These are phyloP conservation scores for Lapara coniferarum DNA, from an alignment of 2,888 invertebrate species.

Conservation along the genomic window DNA sequence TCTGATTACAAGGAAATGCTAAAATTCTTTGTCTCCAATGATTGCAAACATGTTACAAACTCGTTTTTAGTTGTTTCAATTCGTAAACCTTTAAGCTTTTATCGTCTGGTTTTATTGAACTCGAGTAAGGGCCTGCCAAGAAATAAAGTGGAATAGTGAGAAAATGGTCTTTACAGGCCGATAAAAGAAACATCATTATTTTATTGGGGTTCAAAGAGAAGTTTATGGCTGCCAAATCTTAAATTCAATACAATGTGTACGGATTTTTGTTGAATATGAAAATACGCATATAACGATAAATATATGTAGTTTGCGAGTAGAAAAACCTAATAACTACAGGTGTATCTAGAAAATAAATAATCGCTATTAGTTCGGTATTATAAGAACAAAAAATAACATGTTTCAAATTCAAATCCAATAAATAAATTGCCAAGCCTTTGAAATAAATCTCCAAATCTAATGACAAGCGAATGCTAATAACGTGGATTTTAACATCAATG, in stretches of 20 bases:
- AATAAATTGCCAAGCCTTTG: too few relatives aligned
- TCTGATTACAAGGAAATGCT: background rate
- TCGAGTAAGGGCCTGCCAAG: conserved; percentile 1
- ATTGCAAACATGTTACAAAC: conserved; percentile 5
- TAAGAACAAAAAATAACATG: too few relatives aligned
- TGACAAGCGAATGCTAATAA: too few relatives aligned
- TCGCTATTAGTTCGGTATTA: too few relatives aligned
- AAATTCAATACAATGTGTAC: background rate
- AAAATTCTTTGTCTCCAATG: background rate
- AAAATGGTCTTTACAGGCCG: conserved; percentile 31
- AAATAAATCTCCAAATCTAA: too few relatives aligned
- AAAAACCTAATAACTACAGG: too few relatives aligned
- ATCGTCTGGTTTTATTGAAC: conserved; percentile 9
- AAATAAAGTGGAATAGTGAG: conserved; percentile 25
- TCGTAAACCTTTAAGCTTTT: conserved; percentile 21
- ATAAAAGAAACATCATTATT: conserved; percentile 25
- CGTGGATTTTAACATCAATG: background rate
- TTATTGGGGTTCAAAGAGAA: conserved; percentile 20
- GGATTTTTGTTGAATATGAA: background rate
- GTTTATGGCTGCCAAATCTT: conserved; percentile 25
- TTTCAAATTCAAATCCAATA: too few relatives aligned
- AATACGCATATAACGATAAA: background rate
- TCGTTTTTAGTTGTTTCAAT: conserved; percentile 12
- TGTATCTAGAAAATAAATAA: too few relatives aligned
- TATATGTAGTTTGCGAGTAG: too few relatives aligned